Base-by-base conservation (phyloP, 2,113 vertebrate genomes). In the Apistogramma diplotaenia region DNA sequence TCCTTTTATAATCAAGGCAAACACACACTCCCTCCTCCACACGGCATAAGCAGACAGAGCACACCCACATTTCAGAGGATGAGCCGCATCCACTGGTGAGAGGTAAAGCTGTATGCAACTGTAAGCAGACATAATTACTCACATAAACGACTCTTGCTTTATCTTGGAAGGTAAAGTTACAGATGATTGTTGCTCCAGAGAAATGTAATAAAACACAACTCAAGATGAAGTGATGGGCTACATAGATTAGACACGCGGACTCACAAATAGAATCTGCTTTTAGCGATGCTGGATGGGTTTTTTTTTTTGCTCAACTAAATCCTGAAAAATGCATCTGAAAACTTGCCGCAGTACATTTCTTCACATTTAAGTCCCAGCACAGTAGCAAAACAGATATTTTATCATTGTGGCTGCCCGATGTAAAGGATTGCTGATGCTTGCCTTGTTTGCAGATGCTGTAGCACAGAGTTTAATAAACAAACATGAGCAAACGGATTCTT, bases 121-220 rank as follows among this genome's bases (percentile, higher is more conserved):
- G 81, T 89, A 79, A 91, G 82, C 85, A 78, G 76, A 76, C 82
- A 79, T 90, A 91, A 92, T 92, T 89, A 87, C 80, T 90, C 83
- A 88, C 54, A 82, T 74, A 87, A 93, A 93, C 84, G 61, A 51
- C 62, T 78, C 61, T 33, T 4, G 54, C 79, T 86, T 81, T 77
- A 43, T 85, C 61, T 53, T 83, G 84, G 83, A 86, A 88, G 86
- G 46, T 80, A 84, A 85, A 72, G 76, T 81, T 85, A 85, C 79
- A 87, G 90, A 93, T 89, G 87, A 78, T n/a, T 82, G 84, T 72
- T 76, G 74, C 65, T 91, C n/a, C 77, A 58, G 21, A 76, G 79
- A 80, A 89, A 86, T 82, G 86, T 82, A 85, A 90, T 87, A 88
- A 89, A 91, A 71, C 74, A 78, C 74, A 80, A 49, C 51, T 76